phyloP scores from a whole-genome alignment of 2,888 invertebrate species.

The Drosophila suboccidentalis region DNA sequence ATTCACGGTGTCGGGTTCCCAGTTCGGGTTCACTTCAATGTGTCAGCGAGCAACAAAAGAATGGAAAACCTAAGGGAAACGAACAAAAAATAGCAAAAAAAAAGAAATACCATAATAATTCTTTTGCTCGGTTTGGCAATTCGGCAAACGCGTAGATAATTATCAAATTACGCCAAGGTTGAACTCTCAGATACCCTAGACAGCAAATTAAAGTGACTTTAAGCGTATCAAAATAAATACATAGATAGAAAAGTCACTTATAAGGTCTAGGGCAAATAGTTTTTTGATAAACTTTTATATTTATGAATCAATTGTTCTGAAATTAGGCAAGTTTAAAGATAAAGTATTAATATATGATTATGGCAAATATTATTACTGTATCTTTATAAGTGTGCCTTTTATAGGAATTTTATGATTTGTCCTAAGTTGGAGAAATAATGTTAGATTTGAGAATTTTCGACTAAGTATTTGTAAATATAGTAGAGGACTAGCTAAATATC shows the following conservation, averaged over 20 bases:
- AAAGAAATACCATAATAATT: slow-evolving; percentile 82
- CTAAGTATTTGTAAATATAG: not conserved
- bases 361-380: not conserved
- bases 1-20: not conserved
- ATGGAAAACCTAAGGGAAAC: slow-evolving; percentile 41
- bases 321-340: not conserved
- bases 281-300: not conserved
- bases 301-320: not conserved
- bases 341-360: not conserved
- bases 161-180: not conserved
- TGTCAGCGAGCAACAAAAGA: slow-evolving; percentile 56
- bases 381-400: not conserved
- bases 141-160: slow-evolving; percentile 32
- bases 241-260: no score
- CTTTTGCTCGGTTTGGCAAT: slow-evolving; percentile 82
- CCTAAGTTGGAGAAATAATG: not conserved
- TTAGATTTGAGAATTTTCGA: not conserved
- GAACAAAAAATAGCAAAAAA: slow-evolving; percentile 31
- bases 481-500: not conserved
- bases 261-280: no score
- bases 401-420: not conserved
- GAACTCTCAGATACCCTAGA: slow-evolving; percentile 3
- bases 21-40: slow-evolving; percentile 49
- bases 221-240: no score
- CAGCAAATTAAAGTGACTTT: not conserved